A percentile compares a stretch with the other conserved stretches of the same genome.
Evolutionary conservation across 2,797 vertebrate species (phyloP).

Genomic region (Emys orbicularis): DNA sequence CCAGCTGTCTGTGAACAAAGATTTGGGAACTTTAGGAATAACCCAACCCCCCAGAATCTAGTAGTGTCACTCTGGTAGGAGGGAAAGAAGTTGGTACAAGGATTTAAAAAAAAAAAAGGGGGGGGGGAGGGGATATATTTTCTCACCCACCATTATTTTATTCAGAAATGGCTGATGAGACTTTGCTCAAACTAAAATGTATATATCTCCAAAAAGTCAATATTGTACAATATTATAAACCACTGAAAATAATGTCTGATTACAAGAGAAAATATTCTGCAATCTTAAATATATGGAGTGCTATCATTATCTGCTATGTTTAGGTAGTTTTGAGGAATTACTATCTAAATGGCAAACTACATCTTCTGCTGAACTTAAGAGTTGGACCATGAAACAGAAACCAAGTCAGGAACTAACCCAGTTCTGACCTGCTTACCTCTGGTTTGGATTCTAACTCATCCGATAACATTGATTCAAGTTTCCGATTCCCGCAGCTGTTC

Average conservation of each 20-base stretch:
- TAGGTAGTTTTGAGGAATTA: neutral
- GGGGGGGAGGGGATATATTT: neutral
- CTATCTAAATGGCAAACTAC: neutral
- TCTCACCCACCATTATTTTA: neutral
- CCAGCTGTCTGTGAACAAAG: neutral
- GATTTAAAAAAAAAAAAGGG: neutral
- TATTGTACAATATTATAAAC: neutral
- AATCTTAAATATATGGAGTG: neutral
- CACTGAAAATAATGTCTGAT: neutral
- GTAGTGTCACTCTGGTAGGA: neutral
- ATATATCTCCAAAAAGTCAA: neutral
- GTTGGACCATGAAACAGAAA: neutral
- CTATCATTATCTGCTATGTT: neutral
- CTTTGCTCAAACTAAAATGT: neutral
- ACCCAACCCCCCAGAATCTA: neutral
- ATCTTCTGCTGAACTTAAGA: neutral
- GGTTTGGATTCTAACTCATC: slow-evolving; percentile 99
- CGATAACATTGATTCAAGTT: slow-evolving; percentile 98
- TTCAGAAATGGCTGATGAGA: neutral
- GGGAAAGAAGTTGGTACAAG: neutral
- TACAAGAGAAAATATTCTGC: neutral
- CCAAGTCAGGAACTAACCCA: neutral
- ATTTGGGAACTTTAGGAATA: neutral
- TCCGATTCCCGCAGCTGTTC: slow-evolving; percentile 82
- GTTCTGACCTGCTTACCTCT: slow-evolving; percentile 87